These are phyloP conservation scores for Drosophila baimaii DNA, from an alignment of 1,140 invertebrate genomes.

Conservation along the genomic window DNA sequence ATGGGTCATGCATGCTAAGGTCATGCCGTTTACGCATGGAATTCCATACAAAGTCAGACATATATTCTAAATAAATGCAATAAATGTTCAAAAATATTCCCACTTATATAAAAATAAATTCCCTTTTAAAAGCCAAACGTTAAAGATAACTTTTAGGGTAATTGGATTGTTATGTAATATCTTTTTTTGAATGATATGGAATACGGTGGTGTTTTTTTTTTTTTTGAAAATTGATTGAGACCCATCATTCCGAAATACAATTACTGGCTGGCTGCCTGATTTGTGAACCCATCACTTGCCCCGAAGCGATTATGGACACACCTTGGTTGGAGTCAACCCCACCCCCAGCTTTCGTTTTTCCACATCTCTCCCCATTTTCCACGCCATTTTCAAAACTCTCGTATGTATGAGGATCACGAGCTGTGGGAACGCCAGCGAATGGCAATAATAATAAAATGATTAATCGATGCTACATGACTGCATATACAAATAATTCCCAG, in stretches of 20 bases:
- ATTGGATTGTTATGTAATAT: background rate
- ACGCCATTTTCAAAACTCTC: slow-evolving; percentile 33
- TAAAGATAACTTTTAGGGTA: background rate
- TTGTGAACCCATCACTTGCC: slow-evolving; percentile 23
- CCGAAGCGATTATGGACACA: slow-evolving; percentile 33
- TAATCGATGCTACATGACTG: slow-evolving; percentile 83
- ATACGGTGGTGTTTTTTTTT: background rate
- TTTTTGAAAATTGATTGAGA: background rate
- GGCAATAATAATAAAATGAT: slow-evolving; percentile 82
- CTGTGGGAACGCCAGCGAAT: slow-evolving; percentile 73
- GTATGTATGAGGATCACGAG: slow-evolving; percentile 77
- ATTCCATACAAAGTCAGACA: no score
- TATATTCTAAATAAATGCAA: no score
- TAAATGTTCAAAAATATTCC: background rate
- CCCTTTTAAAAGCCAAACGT: background rate
- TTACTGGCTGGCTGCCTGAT: slow-evolving; percentile 1
- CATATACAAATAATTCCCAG: slow-evolving; percentile 81
- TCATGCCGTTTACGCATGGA: no score
- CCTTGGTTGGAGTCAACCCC: slow-evolving; percentile 2
- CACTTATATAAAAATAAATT: background rate
- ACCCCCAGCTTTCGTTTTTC: background rate
- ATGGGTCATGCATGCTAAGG: no score
- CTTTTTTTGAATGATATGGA: background rate
- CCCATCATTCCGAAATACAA: background rate
- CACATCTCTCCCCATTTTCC: background rate